A percentile compares a stretch with the other conserved stretches of the same genome.
Evolutionary conservation across 37 sponge, comb jelly and placozoan genomes (phyloP).

Genomic region (Agelas oroides): DNA sequence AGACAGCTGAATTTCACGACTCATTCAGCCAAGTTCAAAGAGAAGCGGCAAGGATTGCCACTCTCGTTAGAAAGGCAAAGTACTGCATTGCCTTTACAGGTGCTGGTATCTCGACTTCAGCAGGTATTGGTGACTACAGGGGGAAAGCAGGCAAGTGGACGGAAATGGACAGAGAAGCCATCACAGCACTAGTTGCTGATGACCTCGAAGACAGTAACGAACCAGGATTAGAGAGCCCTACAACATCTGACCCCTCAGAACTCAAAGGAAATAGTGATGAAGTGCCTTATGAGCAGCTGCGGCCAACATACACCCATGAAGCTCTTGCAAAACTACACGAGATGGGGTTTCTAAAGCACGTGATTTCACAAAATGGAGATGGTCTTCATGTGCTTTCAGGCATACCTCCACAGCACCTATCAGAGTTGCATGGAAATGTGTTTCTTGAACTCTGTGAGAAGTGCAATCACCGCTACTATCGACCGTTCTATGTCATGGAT

Average conservation of each 20-base stretch:
- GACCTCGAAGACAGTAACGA: background rate
- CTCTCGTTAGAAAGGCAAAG: slow-evolving; percentile 16
- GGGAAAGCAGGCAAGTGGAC: slow-evolving; percentile 85
- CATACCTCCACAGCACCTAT: slow-evolving; percentile 49
- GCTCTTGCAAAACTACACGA: slow-evolving; percentile 69
- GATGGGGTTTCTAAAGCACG: slow-evolving; percentile 69
- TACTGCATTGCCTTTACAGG: slow-evolving; percentile 76
- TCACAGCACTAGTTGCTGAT: slow-evolving; percentile 1
- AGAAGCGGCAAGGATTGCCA: slow-evolving; percentile 42
- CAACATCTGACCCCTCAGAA: slow-evolving; percentile 24
- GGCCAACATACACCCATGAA: slow-evolving; percentile 90
- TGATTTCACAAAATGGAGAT: slow-evolving; percentile 88
- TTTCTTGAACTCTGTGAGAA: slow-evolving; percentile 78
- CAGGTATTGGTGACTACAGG: slow-evolving; percentile 80
- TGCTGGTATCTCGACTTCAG: slow-evolving; percentile 77
- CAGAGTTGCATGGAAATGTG: slow-evolving; percentile 87
- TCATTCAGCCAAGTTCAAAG: slow-evolving; percentile 11
- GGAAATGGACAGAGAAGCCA: slow-evolving; percentile 49
- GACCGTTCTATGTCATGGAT: slow-evolving; percentile 77
- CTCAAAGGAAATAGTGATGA: slow-evolving; percentile 64
- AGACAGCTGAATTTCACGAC: slow-evolving; percentile 67
- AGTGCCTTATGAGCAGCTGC: slow-evolving; percentile 76
- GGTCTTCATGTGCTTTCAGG: slow-evolving; percentile 79
- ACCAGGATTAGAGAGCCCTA: background rate
- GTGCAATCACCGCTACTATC: slow-evolving; percentile 61